Evolutionary conservation across 2,797 vertebrate genomes (phyloP).

Genomic region (Anas flavirostris): DNA sequence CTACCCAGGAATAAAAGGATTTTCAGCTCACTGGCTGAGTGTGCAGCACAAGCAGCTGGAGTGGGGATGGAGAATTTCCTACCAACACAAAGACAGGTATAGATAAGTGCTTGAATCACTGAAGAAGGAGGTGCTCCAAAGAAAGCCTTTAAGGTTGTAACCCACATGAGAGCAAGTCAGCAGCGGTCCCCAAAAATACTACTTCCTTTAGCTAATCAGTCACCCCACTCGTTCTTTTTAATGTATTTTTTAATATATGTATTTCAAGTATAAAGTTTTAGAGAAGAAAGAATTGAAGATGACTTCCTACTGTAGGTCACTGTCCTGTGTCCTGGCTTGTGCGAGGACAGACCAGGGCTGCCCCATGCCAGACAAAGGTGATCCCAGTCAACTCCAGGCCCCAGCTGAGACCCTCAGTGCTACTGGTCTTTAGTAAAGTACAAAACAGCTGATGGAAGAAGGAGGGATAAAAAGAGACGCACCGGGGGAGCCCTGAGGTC

Average conservation of each 20-base stretch:
- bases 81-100: neutral
- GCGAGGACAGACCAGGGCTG: neutral
- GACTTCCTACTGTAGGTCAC: neutral
- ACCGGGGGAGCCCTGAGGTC: accelerated
- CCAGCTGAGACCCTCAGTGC: neutral
- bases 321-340: neutral
- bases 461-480: no score
- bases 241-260: accelerated
- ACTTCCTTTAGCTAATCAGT: accelerated
- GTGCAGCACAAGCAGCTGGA: conserved; percentile 8
- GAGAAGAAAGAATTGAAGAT: neutral
- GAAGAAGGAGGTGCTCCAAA: neutral
- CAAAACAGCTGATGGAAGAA: no score
- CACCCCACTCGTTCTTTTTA: no score
- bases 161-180: accelerated
- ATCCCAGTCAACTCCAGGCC: neutral
- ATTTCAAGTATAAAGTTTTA: neutral
- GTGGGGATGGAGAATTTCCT: neutral
- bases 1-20: conserved; percentile 57
- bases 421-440: no score
- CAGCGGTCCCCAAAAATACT: neutral
- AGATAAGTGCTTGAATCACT: neutral
- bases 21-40: conserved; percentile 31
- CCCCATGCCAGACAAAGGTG: neutral
- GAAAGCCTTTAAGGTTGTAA: neutral